Base-by-base conservation (phyloP, 2,888 invertebrate genomes). In the Horisme vitalbata region DNA sequence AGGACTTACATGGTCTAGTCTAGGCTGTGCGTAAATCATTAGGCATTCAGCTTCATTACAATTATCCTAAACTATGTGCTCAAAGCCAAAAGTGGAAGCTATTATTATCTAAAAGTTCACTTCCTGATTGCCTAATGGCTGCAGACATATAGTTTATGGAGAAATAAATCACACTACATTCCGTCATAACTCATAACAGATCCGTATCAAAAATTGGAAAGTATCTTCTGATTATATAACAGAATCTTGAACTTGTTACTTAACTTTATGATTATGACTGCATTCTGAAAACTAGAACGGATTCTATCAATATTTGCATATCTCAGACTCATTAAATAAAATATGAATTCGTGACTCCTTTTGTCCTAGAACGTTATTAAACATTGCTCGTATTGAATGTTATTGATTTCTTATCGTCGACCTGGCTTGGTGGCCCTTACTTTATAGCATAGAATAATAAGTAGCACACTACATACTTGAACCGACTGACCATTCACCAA, bases 281-380 rank as follows among this genome's bases (percentile, higher is more conserved):
- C 37, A 41, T 46, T 27, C 45, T 52, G 15, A 47, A 57, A 57
- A 51, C 46, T 44, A 34, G 55, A 57, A 51, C 48, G 48, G 41
- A 51, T 52, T 44, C 51, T 52, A 44, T 48, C 44, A 48, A 57
- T 55, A 57, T 57, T 57, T 51, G 52, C 57, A 57, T 57, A 52
- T 44, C 48, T 39, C 7, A 7, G 33, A 18, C 31, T 35, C 39
- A 27, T 41, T 30, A 10, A 30, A 34, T 20, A 9, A 33, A 18
- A 24, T 13, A 37, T n/a, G 3, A 34, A 24, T 28, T 32, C 9
- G 10, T 14, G 0, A 10, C 6, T 23, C 11, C 21, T 38, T 43
- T 24, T 43, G 33, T 43, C 30, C 7, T 26, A 28, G 13, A 34
- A 30, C 8, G 14, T 28, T 33, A 35, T 26, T 23, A n/a, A 36